phyloP scores from a whole-genome alignment of 2,113 vertebrate genomes.

The Thunnus thynnus region DNA sequence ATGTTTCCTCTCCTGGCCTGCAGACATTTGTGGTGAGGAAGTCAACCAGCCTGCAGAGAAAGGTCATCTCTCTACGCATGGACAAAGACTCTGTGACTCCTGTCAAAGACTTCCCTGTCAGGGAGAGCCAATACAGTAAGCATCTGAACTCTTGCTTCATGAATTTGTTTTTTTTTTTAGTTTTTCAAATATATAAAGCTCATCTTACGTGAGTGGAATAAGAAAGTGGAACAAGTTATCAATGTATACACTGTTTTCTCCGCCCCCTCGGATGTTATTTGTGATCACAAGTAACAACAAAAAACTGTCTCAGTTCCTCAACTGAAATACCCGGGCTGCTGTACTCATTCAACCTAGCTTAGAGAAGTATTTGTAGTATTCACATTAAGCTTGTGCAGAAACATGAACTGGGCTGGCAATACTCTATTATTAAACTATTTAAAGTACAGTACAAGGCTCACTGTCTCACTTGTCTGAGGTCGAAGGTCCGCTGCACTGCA shows the following conservation, averaged over 20 bases:
- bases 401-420: background rate
- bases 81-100: constrained; percentile 80
- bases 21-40: constrained; percentile 93
- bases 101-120: constrained; percentile 91
- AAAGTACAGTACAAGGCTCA: too few relatives aligned
- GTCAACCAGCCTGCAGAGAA: constrained; percentile 90
- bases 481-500: too few relatives aligned
- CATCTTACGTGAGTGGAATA: background rate
- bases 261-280: background rate
- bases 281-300: too few relatives aligned
- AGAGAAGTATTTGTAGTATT: background rate
- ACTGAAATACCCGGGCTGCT: background rate
- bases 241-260: too few relatives aligned
- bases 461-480: too few relatives aligned
- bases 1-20: constrained; percentile 10
- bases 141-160: constrained; percentile 21
- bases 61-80: constrained; percentile 92
- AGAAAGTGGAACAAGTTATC: background rate
- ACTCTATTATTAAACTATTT: too few relatives aligned
- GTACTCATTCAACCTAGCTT: background rate
- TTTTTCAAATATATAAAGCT: background rate
- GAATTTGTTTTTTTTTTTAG: background rate
- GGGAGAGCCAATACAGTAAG: constrained; percentile 96
- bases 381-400: background rate
- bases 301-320: background rate